Percentiles rank a stretch among this genome's conserved stretches.
Evolutionary conservation across 2,797 vertebrate species (phyloP).

Genomic region (Steatocranus sp.): DNA sequence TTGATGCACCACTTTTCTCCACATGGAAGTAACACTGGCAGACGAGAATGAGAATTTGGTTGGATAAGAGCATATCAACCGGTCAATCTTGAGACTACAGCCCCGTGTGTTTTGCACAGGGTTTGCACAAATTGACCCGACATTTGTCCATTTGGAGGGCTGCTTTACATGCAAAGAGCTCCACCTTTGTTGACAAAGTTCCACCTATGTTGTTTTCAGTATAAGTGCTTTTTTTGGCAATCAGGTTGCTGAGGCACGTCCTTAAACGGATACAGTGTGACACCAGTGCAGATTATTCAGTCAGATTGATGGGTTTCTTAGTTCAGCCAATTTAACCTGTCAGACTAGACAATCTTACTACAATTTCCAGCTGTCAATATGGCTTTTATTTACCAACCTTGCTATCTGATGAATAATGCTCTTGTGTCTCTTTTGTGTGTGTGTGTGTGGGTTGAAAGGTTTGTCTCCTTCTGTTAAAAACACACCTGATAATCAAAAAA

Average conservation of each 20-base stretch:
- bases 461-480: constrained; percentile 69
- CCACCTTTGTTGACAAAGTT: background rate
- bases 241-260: background rate
- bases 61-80: background rate
- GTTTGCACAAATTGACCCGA: background rate
- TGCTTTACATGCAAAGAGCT: background rate
- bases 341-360: background rate
- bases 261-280: background rate
- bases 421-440: background rate
- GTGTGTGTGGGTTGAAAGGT: constrained; percentile 59
- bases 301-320: background rate
- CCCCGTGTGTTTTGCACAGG: background rate
- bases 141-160: background rate
- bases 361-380: background rate
- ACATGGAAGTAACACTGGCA: background rate
- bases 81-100: background rate
- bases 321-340: background rate
- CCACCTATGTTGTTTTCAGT: background rate
- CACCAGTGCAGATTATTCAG: background rate
- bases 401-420: background rate
- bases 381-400: background rate
- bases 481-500: constrained; percentile 39
- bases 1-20: background rate
- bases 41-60: background rate
- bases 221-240: background rate